Evolutionary conservation across 2,797 vertebrate species (phyloP).

Genomic region (Etheostoma perlongum): DNA sequence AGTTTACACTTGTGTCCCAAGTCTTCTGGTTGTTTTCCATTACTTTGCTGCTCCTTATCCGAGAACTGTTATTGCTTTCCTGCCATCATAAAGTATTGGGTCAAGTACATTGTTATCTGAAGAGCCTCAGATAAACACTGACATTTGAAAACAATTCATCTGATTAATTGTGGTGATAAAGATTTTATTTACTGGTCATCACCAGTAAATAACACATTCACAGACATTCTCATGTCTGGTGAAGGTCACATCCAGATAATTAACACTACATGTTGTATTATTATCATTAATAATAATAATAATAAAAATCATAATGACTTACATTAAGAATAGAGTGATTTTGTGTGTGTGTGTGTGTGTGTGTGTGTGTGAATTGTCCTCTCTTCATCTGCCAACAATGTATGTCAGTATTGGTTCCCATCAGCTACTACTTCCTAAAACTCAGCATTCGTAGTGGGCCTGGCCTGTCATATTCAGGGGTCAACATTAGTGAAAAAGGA

Average conservation of each 20-base stretch:
- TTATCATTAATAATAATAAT: background rate
- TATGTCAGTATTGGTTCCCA: constrained; percentile 1
- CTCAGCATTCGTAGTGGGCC: background rate
- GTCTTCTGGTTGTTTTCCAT: constrained; percentile 66
- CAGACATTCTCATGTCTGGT: constrained; percentile 37
- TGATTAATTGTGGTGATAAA: constrained; percentile 60
- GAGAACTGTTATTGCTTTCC: constrained; percentile 76
- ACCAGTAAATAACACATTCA: too few relatives aligned
- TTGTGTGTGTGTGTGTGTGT: too few relatives aligned
- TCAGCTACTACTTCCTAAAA: constrained; percentile 11
- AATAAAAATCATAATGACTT: constrained; percentile 6
- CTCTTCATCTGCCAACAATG: constrained; percentile 16
- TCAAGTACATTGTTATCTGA: constrained; percentile 64
- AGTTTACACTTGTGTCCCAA: constrained; percentile 68
- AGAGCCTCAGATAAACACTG: constrained; percentile 69
- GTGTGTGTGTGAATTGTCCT: background rate
- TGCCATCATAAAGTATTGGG: constrained; percentile 58
- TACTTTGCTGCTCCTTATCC: constrained; percentile 66
- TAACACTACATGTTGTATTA: background rate
- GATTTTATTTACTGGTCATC: constrained; percentile 37
- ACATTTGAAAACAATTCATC: constrained; percentile 59
- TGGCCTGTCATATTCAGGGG: constrained; percentile 70
- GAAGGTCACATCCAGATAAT: constrained; percentile 4
- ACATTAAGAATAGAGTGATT: background rate
- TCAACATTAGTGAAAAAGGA: constrained; percentile 47